Percentiles rank a stretch among this genome's conserved stretches.
These are phyloP conservation scores for Lobophora halterata DNA, from an alignment of 2,888 invertebrate species.

Conservation along the genomic window DNA sequence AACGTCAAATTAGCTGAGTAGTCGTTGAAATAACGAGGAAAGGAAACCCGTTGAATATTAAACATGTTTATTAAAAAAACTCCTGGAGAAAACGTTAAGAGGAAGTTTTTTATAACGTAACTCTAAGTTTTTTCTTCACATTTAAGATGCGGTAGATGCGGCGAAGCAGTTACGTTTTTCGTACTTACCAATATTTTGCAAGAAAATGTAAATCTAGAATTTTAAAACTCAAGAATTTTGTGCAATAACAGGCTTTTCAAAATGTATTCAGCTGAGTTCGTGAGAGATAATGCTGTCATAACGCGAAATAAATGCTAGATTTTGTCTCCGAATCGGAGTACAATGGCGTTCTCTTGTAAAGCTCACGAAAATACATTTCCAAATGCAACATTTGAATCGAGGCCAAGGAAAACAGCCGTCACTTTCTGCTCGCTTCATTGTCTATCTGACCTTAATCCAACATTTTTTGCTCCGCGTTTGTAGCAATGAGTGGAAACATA, in stretches of 20 bases:
- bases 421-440: constrained; percentile 51
- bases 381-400: constrained; percentile 56
- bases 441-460: constrained; percentile 62
- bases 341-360: constrained; percentile 29
- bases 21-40: constrained; percentile 41
- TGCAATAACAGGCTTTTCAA: constrained; percentile 2
- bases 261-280: constrained; percentile 10
- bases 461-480: constrained; percentile 54
- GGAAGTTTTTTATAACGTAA: constrained; percentile 30
- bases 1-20: constrained; percentile 44
- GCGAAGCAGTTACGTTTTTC: too few relatives aligned
- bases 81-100: constrained; percentile 32
- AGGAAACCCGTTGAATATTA: constrained; percentile 43
- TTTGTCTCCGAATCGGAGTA: constrained; percentile 16
- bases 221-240: too few relatives aligned
- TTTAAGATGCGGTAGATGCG: too few relatives aligned
- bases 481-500: constrained; percentile 37
- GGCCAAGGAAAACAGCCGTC: constrained; percentile 58
- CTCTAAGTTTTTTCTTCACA: constrained; percentile 28
- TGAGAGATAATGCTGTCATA: constrained; percentile 15
- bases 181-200: too few relatives aligned
- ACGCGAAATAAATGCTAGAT: constrained; percentile 14
- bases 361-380: constrained; percentile 39
- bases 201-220: too few relatives aligned
- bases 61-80: constrained; percentile 38